Percentiles rank a stretch among this genome's conserved stretches.
phyloP scores from a whole-genome alignment of 2,113 vertebrate species.

The Pitta sordida region DNA sequence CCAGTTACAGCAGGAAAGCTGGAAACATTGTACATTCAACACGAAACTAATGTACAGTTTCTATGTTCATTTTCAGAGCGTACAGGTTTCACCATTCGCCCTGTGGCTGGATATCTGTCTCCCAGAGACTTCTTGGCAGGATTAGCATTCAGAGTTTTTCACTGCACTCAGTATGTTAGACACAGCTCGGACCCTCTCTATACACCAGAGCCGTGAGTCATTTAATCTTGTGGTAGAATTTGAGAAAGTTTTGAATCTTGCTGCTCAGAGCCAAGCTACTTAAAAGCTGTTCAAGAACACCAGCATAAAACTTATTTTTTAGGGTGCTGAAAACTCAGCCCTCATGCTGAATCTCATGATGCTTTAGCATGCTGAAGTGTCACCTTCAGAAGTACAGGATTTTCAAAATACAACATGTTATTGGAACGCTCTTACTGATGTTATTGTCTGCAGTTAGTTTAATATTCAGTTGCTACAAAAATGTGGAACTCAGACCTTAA shows the following conservation, averaged over 20 bases:
- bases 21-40: background rate
- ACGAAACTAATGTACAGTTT: background rate
- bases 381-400: background rate
- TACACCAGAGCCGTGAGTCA: constrained; percentile 97
- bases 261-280: background rate
- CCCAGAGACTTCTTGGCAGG: constrained; percentile 96
- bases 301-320: background rate
- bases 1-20: background rate
- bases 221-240: background rate
- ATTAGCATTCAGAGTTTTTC: constrained; percentile 96
- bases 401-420: background rate
- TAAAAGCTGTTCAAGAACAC: background rate
- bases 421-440: background rate
- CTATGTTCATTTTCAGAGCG: constrained; percentile 77
- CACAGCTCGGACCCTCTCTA: constrained; percentile 97
- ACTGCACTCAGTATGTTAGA: constrained; percentile 96
- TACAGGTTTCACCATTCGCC: constrained; percentile 93
- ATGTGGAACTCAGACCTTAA: background rate
- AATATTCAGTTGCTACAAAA: background rate
- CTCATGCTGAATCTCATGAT: background rate
- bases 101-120: constrained; percentile 93
- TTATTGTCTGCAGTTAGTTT: background rate
- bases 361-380: background rate
- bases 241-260: background rate
- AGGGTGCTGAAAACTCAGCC: background rate